Evolutionary conservation across 2,888 invertebrate genomes (phyloP).

Genomic region (Archips xylosteana): DNA sequence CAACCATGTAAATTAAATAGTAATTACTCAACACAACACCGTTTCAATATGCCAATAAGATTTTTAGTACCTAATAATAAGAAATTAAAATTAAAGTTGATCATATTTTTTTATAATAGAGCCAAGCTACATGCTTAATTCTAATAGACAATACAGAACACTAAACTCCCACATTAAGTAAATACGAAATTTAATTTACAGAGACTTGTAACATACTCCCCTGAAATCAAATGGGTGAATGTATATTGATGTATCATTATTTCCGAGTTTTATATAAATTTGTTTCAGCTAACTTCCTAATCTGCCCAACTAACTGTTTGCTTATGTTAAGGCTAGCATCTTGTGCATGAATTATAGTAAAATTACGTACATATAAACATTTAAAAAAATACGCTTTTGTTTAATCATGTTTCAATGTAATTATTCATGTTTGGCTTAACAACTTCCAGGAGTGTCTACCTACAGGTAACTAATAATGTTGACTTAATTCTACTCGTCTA

Average conservation of each 20-base stretch:
- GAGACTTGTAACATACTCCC: constrained; percentile 21
- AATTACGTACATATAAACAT: constrained; percentile 5
- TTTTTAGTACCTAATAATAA: constrained; percentile 43
- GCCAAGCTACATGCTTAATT: constrained; percentile 32
- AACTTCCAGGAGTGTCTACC: constrained; percentile 28
- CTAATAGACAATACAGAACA: constrained; percentile 38
- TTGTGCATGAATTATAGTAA: constrained; percentile 21
- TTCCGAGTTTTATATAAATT: constrained; percentile 3
- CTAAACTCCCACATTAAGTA: constrained; percentile 22
- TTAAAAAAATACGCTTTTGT: constrained; percentile 14
- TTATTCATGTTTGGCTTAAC: constrained; percentile 11
- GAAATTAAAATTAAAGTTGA: constrained; percentile 39
- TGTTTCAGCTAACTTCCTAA: constrained; percentile 2
- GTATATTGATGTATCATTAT: constrained; percentile 4
- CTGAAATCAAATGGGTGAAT: constrained; percentile 3
- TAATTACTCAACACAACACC: constrained; percentile 45
- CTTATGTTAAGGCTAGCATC: constrained; percentile 18
- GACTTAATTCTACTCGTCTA: constrained; percentile 9
- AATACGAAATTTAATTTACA: constrained; percentile 29
- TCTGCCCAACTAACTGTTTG: constrained; percentile 20
- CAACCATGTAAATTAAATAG: constrained; percentile 55
- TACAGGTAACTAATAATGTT: constrained; percentile 11
- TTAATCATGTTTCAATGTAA: constrained; percentile 11
- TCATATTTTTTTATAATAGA: constrained; percentile 41
- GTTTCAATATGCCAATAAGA: constrained; percentile 41